Conservation (phyloP, 2,113 vertebrate genomes). For the Hippocampus comes region DNA sequence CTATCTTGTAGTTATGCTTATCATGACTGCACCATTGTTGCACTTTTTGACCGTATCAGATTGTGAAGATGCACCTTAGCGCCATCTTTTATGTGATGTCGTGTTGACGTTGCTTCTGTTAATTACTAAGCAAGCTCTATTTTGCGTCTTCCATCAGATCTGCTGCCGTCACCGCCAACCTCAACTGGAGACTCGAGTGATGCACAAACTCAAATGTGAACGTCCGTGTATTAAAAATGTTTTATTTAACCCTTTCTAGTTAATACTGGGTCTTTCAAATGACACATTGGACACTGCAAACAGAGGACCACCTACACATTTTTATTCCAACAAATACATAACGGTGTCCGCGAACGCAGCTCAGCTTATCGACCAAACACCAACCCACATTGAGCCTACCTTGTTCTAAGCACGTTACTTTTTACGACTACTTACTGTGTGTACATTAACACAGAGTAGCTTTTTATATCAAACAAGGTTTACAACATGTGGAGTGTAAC, state of each 20-base stretch:
- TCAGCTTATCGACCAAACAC: conserved; percentile 50
- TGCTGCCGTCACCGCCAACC: background rate
- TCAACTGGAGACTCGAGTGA: background rate
- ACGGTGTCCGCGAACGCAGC: conserved; percentile 58
- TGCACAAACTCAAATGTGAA: background rate
- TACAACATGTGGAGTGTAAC: conserved; percentile 36
- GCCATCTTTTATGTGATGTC: background rate
- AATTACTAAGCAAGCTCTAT: background rate
- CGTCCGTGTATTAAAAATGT: background rate
- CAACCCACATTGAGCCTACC: conserved; percentile 30
- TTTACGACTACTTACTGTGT: conserved; percentile 34
- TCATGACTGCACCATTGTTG: too few species aligned
- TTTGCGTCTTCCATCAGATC: background rate
- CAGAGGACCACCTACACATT: conserved; percentile 42
- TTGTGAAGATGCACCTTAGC: too few species aligned
- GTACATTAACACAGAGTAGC: conserved; percentile 33
- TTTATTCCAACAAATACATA: conserved; percentile 61
- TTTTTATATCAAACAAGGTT: conserved; percentile 38
- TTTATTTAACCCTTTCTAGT: background rate
- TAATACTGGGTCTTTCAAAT: background rate
- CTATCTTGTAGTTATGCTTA: too few species aligned
- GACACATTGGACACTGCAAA: conserved; percentile 13
- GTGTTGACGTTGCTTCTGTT: background rate
- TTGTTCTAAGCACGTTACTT: conserved; percentile 38
- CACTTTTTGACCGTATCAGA: background rate